Evolutionary conservation across 2,113 vertebrate species (phyloP).

Genomic region (Okapia johnstoni): DNA sequence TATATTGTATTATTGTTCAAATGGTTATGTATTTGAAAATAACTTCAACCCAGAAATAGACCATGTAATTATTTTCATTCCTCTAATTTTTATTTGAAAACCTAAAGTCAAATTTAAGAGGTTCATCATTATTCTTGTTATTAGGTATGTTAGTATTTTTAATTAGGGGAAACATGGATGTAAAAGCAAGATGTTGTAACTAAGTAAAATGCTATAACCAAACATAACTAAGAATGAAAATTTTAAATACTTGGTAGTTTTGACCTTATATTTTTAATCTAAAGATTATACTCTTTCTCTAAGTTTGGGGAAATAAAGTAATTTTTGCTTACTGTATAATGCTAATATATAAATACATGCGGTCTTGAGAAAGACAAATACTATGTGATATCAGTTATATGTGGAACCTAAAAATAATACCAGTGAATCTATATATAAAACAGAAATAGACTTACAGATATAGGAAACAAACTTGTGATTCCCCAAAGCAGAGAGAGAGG

Average conservation of each 20-base stretch:
- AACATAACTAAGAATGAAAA: neutral
- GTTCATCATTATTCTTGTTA: neutral
- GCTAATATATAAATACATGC: neutral
- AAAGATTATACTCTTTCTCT: neutral
- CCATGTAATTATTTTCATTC: slow-evolving; percentile 7
- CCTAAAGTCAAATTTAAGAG: neutral
- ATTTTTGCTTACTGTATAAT: neutral
- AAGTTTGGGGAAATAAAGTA: neutral
- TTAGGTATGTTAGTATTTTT: slow-evolving; percentile 12
- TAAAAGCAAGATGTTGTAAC: neutral
- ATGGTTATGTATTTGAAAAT: slow-evolving; percentile 24
- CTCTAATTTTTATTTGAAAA: slow-evolving; percentile 35
- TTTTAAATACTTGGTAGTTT: neutral
- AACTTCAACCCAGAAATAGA: neutral
- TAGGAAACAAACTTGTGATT: neutral
- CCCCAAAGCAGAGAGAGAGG: neutral
- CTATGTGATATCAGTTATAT: neutral
- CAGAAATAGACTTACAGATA: neutral
- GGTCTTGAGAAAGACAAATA: neutral
- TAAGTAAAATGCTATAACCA: neutral
- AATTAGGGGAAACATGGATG: neutral
- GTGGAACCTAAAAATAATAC: neutral
- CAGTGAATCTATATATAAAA: neutral
- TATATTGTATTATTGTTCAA: neutral
- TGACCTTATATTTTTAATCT: slow-evolving; percentile 15